Evolutionary conservation across 2,113 vertebrate species (phyloP).

Genomic region (Condylura cristata): DNA sequence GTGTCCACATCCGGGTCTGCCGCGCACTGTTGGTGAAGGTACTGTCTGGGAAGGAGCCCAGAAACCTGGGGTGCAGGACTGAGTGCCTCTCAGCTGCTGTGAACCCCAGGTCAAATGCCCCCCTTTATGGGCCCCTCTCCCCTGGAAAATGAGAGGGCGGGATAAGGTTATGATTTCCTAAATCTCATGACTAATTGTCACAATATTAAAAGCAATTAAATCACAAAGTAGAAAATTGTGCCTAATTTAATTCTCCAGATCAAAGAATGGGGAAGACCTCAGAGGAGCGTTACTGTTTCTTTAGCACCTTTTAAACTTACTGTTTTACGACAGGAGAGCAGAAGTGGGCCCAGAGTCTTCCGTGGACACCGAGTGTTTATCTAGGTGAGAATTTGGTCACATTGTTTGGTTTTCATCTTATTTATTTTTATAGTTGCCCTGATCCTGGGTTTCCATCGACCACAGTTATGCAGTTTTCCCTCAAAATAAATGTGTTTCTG

Average conservation of each 20-base stretch:
- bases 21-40: neutral
- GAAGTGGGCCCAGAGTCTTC: neutral
- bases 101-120: neutral
- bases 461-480: neutral
- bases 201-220: neutral
- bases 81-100: neutral
- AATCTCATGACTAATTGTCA: neutral
- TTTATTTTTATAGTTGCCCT: neutral
- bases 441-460: neutral
- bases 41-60: neutral
- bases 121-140: neutral
- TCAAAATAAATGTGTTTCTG: neutral
- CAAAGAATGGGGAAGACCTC: neutral
- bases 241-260: neutral
- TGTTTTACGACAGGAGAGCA: neutral
- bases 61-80: no score
- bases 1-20: neutral
- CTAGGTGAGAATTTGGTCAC: neutral
- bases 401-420: neutral
- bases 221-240: neutral
- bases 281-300: no score
- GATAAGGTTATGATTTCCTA: neutral
- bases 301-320: neutral
- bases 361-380: neutral
- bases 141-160: constrained; percentile 12